phyloP scores from a whole-genome alignment of 2,888 invertebrate genomes.

The Tuberolachnus salignus region DNA sequence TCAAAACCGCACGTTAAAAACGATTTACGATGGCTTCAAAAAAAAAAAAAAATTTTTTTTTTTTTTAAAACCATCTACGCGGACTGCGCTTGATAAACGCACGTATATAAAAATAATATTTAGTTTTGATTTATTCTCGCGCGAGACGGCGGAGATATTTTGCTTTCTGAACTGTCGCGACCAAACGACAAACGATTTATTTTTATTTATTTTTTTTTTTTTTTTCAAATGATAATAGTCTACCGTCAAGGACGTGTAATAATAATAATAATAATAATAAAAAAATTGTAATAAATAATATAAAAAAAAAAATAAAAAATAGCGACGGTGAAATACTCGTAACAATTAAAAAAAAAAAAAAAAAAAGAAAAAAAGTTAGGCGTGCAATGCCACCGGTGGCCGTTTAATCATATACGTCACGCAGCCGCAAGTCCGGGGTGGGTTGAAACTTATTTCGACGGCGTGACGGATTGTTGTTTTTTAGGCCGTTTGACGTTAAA shows the following conservation, averaged over 20 bases:
- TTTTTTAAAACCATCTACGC: background rate
- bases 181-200: slow-evolving; percentile 37
- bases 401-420: slow-evolving; percentile 46
- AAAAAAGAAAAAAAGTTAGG: background rate
- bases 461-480: slow-evolving; percentile 38
- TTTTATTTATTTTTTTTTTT: slow-evolving; percentile 45
- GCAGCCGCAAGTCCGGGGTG: slow-evolving; percentile 25
- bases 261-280: background rate
- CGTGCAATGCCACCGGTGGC: slow-evolving; percentile 21
- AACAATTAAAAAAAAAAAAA: slow-evolving; percentile 35
- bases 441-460: slow-evolving; percentile 22
- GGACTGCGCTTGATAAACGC: background rate
- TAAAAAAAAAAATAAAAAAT: slow-evolving; percentile 30
- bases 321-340: slow-evolving; percentile 27
- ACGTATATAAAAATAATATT: slow-evolving; percentile 8
- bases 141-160: slow-evolving; percentile 8
- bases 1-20: slow-evolving; percentile 17
- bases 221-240: slow-evolving; percentile 32
- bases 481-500: background rate
- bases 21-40: slow-evolving; percentile 12
- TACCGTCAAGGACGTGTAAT: background rate
- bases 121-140: slow-evolving; percentile 33
- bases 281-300: slow-evolving; percentile 43
- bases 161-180: slow-evolving; percentile 48
- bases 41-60: too few relatives aligned